Evolutionary conservation across 2,797 vertebrate species (phyloP).

Genomic region (Poecilia wingei): DNA sequence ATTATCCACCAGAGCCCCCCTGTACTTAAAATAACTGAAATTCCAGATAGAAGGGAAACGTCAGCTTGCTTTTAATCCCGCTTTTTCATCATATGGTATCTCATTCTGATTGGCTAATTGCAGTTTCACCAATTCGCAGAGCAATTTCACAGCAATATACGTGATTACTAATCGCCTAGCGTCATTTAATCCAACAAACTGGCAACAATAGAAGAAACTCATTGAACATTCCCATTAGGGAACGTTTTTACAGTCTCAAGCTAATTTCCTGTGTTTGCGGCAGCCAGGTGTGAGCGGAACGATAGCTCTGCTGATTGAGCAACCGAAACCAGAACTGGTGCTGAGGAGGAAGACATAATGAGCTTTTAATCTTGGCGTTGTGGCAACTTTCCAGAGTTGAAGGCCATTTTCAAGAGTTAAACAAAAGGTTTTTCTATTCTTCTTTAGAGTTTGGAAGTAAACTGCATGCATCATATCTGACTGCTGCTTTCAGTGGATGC

Average conservation of each 20-base stretch:
- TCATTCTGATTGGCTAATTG: conserved; percentile 57
- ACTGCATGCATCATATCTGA: not conserved
- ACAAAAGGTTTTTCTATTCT: not conserved
- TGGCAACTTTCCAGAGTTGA: not conserved
- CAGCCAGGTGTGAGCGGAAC: conserved; percentile 59
- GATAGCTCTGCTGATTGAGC: conserved; percentile 55
- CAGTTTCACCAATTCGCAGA: conserved; percentile 41
- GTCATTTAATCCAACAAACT: conserved; percentile 66
- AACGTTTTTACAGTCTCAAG: conserved; percentile 38
- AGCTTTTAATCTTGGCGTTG: conserved; percentile 38
- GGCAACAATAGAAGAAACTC: conserved; percentile 56
- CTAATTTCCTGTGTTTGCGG: conserved; percentile 48
- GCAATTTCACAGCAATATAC: conserved; percentile 56
- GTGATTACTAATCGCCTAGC: conserved; percentile 53
- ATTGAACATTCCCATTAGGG: conserved; percentile 41
- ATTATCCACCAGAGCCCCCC: too few relatives aligned
- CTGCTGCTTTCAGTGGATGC: not conserved
- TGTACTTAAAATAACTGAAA: not conserved
- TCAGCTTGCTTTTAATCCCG: not conserved
- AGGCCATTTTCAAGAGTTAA: not conserved
- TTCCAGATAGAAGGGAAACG: not conserved
- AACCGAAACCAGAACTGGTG: conserved; percentile 34
- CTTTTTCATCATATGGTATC: conserved; percentile 36
- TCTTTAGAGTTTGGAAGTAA: not conserved
- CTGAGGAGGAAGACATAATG: conserved; percentile 38